Percentiles rank a stretch among this genome's conserved stretches.
These are phyloP conservation scores for Temnothorax nylanderi DNA, from an alignment of 1,140 invertebrate genomes.

Conservation along the genomic window DNA sequence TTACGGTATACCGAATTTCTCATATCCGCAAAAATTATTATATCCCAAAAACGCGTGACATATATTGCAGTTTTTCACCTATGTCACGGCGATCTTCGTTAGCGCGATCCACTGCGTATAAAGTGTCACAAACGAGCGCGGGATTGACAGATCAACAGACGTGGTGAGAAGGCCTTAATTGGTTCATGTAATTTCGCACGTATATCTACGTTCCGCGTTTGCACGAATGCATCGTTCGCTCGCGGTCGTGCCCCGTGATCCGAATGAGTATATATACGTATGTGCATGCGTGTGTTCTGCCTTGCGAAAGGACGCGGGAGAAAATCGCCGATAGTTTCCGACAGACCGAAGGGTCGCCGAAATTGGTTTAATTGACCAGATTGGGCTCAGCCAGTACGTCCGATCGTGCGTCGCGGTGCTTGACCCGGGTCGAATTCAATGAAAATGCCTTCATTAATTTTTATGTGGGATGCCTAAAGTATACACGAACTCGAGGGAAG, in stretches of 20 bases:
- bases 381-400: slow-evolving; percentile 64
- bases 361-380: slow-evolving; percentile 79
- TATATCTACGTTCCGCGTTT: slow-evolving; percentile 52
- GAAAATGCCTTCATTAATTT: slow-evolving; percentile 69
- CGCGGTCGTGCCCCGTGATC: background rate
- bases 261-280: background rate
- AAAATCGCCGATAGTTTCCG: slow-evolving; percentile 48
- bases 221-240: slow-evolving; percentile 38
- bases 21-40: background rate
- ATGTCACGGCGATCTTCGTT: background rate
- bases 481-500: slow-evolving; percentile 53
- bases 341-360: slow-evolving; percentile 64
- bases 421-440: slow-evolving; percentile 60
- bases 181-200: slow-evolving; percentile 48
- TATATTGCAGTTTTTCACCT: background rate
- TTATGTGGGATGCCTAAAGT: slow-evolving; percentile 15
- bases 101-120: background rate
- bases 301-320: slow-evolving; percentile 37
- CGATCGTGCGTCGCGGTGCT: slow-evolving; percentile 59
- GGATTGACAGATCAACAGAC: slow-evolving; percentile 58
- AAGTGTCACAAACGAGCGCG: slow-evolving; percentile 32
- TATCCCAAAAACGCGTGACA: background rate
- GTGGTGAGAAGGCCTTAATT: slow-evolving; percentile 43
- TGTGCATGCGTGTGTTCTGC: background rate
- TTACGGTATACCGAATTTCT: background rate